Conservation (phyloP, 2,888 invertebrate species). For the Perdita meconis region DNA sequence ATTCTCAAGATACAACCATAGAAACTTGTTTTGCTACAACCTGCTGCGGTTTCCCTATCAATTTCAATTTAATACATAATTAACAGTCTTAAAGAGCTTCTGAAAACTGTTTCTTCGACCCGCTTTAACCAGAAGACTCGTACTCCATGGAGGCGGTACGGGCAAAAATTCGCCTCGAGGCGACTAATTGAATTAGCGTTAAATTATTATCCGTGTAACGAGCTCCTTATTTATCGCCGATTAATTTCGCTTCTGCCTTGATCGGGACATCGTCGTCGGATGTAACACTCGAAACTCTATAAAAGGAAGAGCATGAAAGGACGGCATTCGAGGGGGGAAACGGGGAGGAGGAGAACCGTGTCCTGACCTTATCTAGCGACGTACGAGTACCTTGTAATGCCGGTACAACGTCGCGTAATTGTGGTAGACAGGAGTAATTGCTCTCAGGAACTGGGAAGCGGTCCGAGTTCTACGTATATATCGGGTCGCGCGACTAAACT, state of each 20-base stretch:
- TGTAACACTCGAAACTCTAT: slow-evolving; percentile 6
- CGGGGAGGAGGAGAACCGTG: slow-evolving; percentile 1
- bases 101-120: neutral
- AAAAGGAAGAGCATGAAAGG: slow-evolving; percentile 46
- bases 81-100: too few species aligned
- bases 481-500: slow-evolving; percentile 46
- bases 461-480: slow-evolving; percentile 62
- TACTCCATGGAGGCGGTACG: neutral
- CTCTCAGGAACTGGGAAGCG: slow-evolving; percentile 67
- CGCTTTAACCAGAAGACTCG: neutral
- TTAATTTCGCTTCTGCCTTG: slow-evolving; percentile 34
- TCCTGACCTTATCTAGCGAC: slow-evolving; percentile 65
- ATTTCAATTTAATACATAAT: too few species aligned
- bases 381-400: slow-evolving; percentile 50
- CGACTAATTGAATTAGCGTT: slow-evolving; percentile 28
- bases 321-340: neutral
- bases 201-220: slow-evolving; percentile 38
- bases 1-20: too few species aligned
- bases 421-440: slow-evolving; percentile 70
- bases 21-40: too few species aligned
- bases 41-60: too few species aligned
- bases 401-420: slow-evolving; percentile 65
- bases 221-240: slow-evolving; percentile 41
- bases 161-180: neutral
- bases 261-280: slow-evolving; percentile 4